Conservation (phyloP, 2,113 vertebrate species). For the Podarcis raffonei region DNA sequence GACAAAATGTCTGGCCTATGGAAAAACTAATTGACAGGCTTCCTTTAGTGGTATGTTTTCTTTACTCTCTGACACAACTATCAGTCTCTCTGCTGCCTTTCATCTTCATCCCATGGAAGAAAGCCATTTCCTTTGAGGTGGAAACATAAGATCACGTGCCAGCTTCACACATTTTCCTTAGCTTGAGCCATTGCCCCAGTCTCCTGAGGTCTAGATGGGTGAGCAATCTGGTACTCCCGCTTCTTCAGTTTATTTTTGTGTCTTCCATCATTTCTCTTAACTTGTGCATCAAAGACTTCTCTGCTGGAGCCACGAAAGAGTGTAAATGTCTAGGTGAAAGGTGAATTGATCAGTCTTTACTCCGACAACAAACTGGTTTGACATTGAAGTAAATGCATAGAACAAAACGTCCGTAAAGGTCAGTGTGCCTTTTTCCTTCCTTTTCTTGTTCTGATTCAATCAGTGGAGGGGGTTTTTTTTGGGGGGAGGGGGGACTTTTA, state of each 20-base stretch:
- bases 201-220: not conserved
- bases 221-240: not conserved
- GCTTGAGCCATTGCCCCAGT: not conserved
- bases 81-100: not conserved
- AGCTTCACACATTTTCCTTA: not conserved
- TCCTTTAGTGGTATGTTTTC: not conserved
- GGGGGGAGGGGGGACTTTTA: not conserved
- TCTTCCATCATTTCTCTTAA: conserved; percentile 16
- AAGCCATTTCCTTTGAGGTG: not conserved
- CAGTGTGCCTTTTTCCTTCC: not conserved
- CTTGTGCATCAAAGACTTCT: conserved; percentile 11
- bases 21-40: not conserved
- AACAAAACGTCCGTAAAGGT: conserved; percentile 4
- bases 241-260: not conserved
- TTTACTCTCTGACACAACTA: not conserved
- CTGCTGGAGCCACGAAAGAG: not conserved
- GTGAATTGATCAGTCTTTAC: conserved; percentile 32
- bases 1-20: conserved; percentile 16
- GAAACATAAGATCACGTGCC: not conserved
- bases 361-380: not conserved
- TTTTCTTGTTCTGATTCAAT: not conserved
- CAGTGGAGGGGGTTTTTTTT: not conserved
- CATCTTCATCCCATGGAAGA: conserved; percentile 30
- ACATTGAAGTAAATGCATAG: conserved; percentile 9
- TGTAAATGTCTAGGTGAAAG: conserved; percentile 17